Conservation (phyloP, 2,888 invertebrate species). For the Pyralis farinalis region DNA sequence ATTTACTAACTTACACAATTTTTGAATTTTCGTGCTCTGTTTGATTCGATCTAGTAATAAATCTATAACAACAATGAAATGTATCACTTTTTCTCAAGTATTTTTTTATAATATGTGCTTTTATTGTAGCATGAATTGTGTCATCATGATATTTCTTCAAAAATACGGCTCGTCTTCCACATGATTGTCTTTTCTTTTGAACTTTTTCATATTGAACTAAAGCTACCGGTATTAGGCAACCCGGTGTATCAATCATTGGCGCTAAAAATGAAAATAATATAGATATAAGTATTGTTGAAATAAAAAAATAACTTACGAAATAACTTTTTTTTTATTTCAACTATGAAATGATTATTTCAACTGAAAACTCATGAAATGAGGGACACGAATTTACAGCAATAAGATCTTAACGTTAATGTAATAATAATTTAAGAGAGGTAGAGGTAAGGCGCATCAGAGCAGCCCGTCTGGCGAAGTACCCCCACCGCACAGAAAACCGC, state of each 20-base stretch:
- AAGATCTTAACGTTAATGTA: no score
- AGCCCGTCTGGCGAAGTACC: no score
- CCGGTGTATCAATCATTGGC: conserved; percentile 45
- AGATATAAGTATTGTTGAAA: background rate
- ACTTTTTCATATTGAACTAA: conserved; percentile 38
- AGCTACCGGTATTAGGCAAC: conserved; percentile 55
- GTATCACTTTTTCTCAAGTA: conserved; percentile 34
- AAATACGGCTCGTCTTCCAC: conserved; percentile 54
- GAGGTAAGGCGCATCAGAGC: no score
- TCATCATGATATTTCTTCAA: conserved; percentile 39
- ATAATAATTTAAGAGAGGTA: no score
- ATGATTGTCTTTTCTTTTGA: conserved; percentile 25
- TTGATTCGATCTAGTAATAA: conserved; percentile 27
- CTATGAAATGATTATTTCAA: no score
- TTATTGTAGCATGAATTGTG: conserved; percentile 43
- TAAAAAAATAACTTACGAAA: background rate
- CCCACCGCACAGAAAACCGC: no score
- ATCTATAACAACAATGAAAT: conserved; percentile 57
- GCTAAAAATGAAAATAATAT: conserved; percentile 31
- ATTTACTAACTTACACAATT: conserved; percentile 23
- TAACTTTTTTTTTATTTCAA: no score
- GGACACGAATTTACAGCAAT: no score
- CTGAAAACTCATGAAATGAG: no score
- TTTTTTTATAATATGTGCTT: conserved; percentile 34
- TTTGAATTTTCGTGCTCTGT: conserved; percentile 23